A percentile compares a stretch with the other conserved stretches of the same genome.
phyloP scores from a whole-genome alignment of 2,888 invertebrate genomes.

The Euphydryas editha region DNA sequence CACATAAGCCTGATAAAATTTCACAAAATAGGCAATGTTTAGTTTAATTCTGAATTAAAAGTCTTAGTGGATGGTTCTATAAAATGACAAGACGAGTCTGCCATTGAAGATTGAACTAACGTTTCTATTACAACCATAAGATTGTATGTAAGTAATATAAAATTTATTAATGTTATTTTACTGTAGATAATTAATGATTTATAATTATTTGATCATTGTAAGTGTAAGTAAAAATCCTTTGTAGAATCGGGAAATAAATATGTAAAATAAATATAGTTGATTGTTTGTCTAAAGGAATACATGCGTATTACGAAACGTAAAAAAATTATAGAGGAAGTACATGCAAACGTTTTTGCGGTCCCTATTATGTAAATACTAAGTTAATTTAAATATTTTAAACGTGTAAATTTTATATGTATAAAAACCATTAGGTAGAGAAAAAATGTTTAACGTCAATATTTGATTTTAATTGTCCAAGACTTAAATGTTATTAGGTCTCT shows the following conservation, averaged over 20 bases:
- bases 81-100: constrained; percentile 73
- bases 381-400: too few relatives aligned
- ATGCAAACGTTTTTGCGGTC: too few relatives aligned
- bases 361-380: too few relatives aligned
- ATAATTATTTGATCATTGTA: not conserved
- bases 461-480: too few relatives aligned
- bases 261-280: not conserved
- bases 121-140: constrained; percentile 45
- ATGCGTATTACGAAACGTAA: not conserved
- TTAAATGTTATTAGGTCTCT: too few relatives aligned
- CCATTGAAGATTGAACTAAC: constrained; percentile 68
- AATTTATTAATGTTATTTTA: not conserved
- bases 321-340: not conserved
- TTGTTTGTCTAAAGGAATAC: not conserved
- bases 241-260: not conserved
- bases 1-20: constrained; percentile 11
- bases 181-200: not conserved
- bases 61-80: constrained; percentile 54
- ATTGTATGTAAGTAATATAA: not conserved
- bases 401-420: too few relatives aligned
- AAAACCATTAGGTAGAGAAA: too few relatives aligned
- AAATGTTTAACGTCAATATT: too few relatives aligned
- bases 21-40: constrained; percentile 33
- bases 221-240: not conserved
- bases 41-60: constrained; percentile 29